Evolutionary conservation across 2,113 vertebrate genomes (phyloP).

Genomic region (Ctenodactylus gundi): DNA sequence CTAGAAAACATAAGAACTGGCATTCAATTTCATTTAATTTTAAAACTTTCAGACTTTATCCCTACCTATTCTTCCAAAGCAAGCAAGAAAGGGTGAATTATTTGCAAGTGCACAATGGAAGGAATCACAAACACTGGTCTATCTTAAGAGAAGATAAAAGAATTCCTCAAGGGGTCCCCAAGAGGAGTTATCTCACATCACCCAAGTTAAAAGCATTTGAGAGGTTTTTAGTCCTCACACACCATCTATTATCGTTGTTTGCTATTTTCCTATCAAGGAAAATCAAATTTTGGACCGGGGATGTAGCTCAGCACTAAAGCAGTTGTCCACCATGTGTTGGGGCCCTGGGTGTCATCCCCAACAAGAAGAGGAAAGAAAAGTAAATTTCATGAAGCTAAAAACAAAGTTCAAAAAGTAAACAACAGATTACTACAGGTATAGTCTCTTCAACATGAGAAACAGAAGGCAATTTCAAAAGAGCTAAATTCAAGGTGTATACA

Average conservation of each 20-base stretch:
- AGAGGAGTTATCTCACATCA: not conserved
- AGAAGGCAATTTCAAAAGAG: not conserved
- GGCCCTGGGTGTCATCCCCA: not conserved
- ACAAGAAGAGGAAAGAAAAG: not conserved
- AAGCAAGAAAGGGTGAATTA: not conserved
- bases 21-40: conserved; percentile 41
- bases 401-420: not conserved
- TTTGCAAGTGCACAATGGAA: not conserved
- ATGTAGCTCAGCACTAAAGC: not conserved
- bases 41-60: conserved; percentile 40
- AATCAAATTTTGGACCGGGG: not conserved
- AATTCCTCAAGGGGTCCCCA: not conserved
- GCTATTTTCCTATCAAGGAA: conserved; percentile 13
- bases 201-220: not conserved
- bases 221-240: not conserved
- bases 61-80: not conserved
- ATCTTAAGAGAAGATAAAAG: conserved; percentile 25
- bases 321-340: not conserved
- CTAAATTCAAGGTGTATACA: not conserved
- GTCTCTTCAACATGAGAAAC: not conserved
- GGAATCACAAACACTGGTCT: not conserved
- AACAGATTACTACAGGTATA: not conserved
- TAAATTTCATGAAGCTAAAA: not conserved
- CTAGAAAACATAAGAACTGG: not conserved
- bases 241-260: conserved; percentile 18